Base-by-base conservation (phyloP, 2,797 vertebrate genomes). In the Cyprinella venusta region DNA sequence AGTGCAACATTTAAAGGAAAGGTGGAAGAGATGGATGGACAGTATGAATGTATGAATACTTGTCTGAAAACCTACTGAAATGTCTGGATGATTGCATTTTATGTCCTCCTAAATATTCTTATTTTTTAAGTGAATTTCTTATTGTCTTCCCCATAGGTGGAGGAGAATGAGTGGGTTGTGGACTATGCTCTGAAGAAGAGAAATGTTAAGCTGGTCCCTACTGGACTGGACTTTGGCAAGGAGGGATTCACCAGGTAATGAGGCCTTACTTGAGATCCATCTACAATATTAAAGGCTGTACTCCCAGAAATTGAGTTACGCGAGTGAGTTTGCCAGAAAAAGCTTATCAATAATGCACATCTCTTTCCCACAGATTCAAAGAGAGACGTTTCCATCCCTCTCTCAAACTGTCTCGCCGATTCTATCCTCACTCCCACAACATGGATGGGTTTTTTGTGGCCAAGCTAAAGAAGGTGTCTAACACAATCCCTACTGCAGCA, bases 361-460 rank as follows among this genome's bases (percentile, higher is more conserved):
- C 7, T 83, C 82, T 33, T 84, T 74, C 13, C 5, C 76, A 6
- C 87, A 98, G 98, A 89, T 99, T 98, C 90, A 96, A 95, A 91
- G 95, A 97, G 79, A 94, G 94, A 6, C 94, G 96, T n/a, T 99
- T 99, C 89, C 97, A 99, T 88, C 97, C 96, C 0, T 94, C 96
- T 38, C 93, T 99, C 68, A 94, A 92, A 38, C 94, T 93, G 8
- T 89, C 97, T 0, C 94, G 96, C 0, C 94, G 98, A 40, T 99
- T 99, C 92, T 99, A 99, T 86, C 97, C 98, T 18, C 98, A 99
- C 89, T 96, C 96, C 0, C 98, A 99, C 89, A 99, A 99, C 15
- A 98, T 99, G 98, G 98, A 99, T 12, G 98, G 98, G 0, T 99
- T 99, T 91, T 99, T 99, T 84, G 95, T 99, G 33, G 97, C 98